A percentile compares a stretch with the other conserved stretches of the same genome.
Evolutionary conservation across 92 coral and sea anemone genomes (phyloP).

Genomic region (Actinernus sp.): DNA sequence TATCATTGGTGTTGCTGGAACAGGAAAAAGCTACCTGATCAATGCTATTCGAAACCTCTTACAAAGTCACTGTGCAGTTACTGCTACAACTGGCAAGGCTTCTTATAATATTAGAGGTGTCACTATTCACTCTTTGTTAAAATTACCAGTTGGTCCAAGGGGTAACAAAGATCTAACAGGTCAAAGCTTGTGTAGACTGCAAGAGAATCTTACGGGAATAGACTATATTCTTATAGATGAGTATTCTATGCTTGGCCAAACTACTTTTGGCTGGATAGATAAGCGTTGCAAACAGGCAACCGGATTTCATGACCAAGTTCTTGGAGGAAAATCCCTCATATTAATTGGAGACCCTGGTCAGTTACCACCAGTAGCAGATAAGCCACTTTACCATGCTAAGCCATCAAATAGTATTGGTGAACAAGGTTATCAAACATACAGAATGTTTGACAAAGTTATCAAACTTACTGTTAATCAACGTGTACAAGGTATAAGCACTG

Average conservation of each 20-base stretch:
- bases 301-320: constrained; percentile 18
- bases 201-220: constrained; percentile 28
- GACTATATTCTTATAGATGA: constrained; percentile 51
- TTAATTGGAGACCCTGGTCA: constrained; percentile 49
- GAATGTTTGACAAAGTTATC: constrained; percentile 32
- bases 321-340: constrained; percentile 42
- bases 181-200: constrained; percentile 31
- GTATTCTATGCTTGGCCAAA: constrained; percentile 60
- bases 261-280: constrained; percentile 34
- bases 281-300: constrained; percentile 31
- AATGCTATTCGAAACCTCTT: constrained; percentile 34
- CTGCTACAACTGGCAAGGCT: constrained; percentile 45
- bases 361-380: constrained; percentile 52
- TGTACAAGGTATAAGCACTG: too few species aligned
- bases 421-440: constrained; percentile 43
- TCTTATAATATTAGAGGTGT: constrained; percentile 29
- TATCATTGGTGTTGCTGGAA: constrained; percentile 31
- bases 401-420: constrained; percentile 42
- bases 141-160: constrained; percentile 67
- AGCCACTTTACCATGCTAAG: constrained; percentile 44
- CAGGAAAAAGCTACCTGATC: constrained; percentile 45
- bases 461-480: constrained; percentile 28
- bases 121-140: constrained; percentile 54
- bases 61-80: constrained; percentile 18
- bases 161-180: constrained; percentile 44